Base-by-base conservation (phyloP, 1,140 invertebrate genomes). In the Brachionus asplanchnoidis region DNA sequence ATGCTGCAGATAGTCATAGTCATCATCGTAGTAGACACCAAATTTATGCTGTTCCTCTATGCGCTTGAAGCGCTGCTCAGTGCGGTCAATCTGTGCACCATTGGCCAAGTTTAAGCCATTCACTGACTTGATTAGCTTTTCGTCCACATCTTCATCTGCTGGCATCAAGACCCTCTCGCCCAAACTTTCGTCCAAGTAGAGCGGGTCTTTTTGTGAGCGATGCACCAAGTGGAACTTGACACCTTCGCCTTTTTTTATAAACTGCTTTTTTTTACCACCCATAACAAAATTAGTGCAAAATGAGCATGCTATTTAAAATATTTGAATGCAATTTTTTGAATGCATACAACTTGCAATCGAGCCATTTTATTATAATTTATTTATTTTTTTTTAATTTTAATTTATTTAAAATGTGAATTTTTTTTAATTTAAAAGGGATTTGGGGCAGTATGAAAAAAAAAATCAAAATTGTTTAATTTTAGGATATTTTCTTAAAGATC, bases 1-100 rank as follows among this genome's bases (percentile, higher is more conserved):
- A 92, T 98, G 95, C 89, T 98, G 94, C 85, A 98, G 89, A 88
- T 99, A 99, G 88, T 98, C 93, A 88, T 97, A 98, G 86, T 97
- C 94, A 90, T 99, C 96, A 88, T 98, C 95, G 90, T 93, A 98
- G 88, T 94, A 97, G 78, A 98, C 93, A n/a, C 96, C 96, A 92
- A 93, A 97, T 89, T 97, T 96, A 32, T 92, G 89, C 87, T 95
- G 93, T 87, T 97, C 94, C 87, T 95, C 93, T 87, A 92, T 93
- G 0, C 91, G 89, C 28, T 85, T 85, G 28, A 65, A 26, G 20
- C 70, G 36, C 20, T 20, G 9, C 32, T 56, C 36, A 6, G 32
- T n/a, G 1, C n/a, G 42, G 20, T 40, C 17, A 7, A 28, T 20
- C 28, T 85, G 53, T 17, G 17, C 9, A 7, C 12, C 14, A 46